phyloP scores from a whole-genome alignment of 1,140 invertebrate species.

The Eulimnadia texana region DNA sequence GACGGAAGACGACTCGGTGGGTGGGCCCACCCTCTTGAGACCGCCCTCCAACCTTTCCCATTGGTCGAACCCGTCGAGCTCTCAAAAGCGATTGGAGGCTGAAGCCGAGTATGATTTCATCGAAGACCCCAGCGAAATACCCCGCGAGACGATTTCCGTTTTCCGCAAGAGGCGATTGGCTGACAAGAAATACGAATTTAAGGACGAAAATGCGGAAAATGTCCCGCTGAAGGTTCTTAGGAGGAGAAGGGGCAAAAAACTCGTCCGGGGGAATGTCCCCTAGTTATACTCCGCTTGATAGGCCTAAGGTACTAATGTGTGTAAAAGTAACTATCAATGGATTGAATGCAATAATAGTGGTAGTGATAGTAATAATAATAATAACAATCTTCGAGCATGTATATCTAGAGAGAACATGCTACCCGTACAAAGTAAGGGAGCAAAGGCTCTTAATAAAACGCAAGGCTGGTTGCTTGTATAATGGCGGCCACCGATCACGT shows the following conservation, averaged over 20 bases:
- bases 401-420: too few relatives aligned
- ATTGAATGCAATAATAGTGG: too few relatives aligned
- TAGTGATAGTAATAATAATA: too few relatives aligned
- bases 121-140: conserved; percentile 48
- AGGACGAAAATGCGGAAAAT: conserved; percentile 55
- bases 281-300: neutral
- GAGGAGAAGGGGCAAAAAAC: conserved; percentile 4
- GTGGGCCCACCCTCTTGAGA: too few relatives aligned
- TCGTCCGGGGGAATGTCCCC: neutral
- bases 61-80: neutral
- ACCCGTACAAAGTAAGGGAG: too few relatives aligned
- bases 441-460: too few relatives aligned
- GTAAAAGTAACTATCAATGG: neutral
- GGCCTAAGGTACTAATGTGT: neutral
- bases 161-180: conserved; percentile 64
- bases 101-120: conserved; percentile 73
- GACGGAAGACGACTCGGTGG: neutral
- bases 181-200: conserved; percentile 84
- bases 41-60: conserved; percentile 1
- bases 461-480: too few relatives aligned
- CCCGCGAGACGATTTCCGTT: conserved; percentile 44
- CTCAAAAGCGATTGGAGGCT: neutral
- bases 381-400: too few relatives aligned
- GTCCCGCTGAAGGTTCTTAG: conserved; percentile 41
- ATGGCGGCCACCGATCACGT: too few relatives aligned